Conservation (phyloP, 2,888 invertebrate species). For the Melinaea menophilus region DNA sequence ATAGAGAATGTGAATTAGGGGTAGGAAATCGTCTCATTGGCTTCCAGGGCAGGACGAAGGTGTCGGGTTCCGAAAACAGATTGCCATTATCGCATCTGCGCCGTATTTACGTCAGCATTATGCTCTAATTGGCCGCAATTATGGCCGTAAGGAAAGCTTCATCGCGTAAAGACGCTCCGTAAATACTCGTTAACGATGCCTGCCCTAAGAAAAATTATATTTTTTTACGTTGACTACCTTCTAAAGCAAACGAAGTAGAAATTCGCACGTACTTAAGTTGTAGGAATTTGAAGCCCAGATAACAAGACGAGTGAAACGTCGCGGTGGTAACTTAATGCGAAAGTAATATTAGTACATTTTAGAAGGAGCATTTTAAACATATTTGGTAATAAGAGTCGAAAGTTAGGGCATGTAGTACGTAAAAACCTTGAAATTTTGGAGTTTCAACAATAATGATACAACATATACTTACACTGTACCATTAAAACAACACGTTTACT, state of each 20-base stretch:
- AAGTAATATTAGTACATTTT: conserved; percentile 56
- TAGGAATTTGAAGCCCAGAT: conserved; percentile 62
- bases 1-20: conserved; percentile 67
- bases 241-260: conserved; percentile 62
- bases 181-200: conserved; percentile 76
- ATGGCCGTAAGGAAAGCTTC: conserved; percentile 67
- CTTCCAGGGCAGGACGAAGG: conserved; percentile 40
- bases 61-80: conserved; percentile 49
- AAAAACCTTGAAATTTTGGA: neutral
- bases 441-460: neutral
- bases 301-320: conserved; percentile 58
- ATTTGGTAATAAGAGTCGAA: conserved; percentile 1
- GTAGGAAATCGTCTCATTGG: conserved; percentile 60
- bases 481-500: conserved; percentile 89
- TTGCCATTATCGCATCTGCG: conserved; percentile 71
- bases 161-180: conserved; percentile 73
- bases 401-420: neutral
- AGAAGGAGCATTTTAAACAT: conserved; percentile 1
- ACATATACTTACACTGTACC: conserved; percentile 86
- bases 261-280: conserved; percentile 62
- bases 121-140: conserved; percentile 77
- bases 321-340: conserved; percentile 49
- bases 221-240: conserved; percentile 62
- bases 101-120: conserved; percentile 77
- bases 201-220: conserved; percentile 71